Base-by-base conservation (phyloP, 2,888 invertebrate genomes). In the Notodonta ziczac region DNA sequence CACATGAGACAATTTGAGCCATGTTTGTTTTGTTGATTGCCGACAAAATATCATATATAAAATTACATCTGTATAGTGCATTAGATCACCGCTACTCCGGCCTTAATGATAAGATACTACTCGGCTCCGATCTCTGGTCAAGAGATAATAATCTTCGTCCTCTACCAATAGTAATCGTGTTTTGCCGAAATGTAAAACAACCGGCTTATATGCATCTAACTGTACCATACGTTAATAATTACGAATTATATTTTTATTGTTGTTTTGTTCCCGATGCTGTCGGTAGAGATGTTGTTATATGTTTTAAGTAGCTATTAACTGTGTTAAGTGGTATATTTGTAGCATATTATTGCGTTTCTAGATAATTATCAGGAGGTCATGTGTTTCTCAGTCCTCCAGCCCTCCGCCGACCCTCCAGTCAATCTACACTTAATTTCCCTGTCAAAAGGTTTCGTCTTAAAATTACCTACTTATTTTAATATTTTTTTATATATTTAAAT, bases 121-220 rank as follows among this genome's bases (percentile, higher is more conserved):
- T 51, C 40, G 51, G 57, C 56, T 54, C 13, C n/a, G 13, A 60
- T 61, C 55, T 54, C 61, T 56, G 59, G 51, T 56, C 24, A 39
- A 46, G n/a, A 42, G 46, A 56, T 72, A 70, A 73, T 70, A 59
- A 64, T 56, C 24, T 48, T 60, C 55, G 63, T 68, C 68, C 70
- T 70, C 68, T 58, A 70, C 63, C 56, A 14, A 56, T 51, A 16
- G 51, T 44, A 55, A 56, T 52, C 42, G 56, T 32, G n/a, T 14
- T 40, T 14, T 55, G 44, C 7, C 44, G 44, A 56, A 53, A 55
- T 55, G 9, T 10, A 14, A 14, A 40, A 54, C 24, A 54, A 52
- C 39, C 6, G 39, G 24, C 39, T 52, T 32, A 32, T 52, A 52
- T 32, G 13, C 24, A 24, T 24, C 2, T 52, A 32, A 52, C 52